These are phyloP conservation scores for Mesocentrotus franciscanus DNA, from an alignment of 53 echinoderm and acorn worm genomes.

Conservation along the genomic window DNA sequence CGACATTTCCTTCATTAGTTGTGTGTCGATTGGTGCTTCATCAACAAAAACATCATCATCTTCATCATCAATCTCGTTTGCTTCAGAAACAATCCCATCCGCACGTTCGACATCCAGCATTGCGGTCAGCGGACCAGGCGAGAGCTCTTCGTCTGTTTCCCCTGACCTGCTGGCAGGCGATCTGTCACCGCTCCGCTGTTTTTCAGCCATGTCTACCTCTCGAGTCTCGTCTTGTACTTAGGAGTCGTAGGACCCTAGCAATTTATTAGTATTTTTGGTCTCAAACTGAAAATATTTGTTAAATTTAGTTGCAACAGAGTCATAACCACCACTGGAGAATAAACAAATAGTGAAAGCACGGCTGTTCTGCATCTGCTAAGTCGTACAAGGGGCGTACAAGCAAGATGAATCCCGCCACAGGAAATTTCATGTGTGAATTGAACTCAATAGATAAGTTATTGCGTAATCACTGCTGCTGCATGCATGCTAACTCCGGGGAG, in stretches of 20 bases:
- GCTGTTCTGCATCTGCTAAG: no score
- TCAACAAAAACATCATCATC: conserved; percentile 2
- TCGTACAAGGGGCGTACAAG: no score
- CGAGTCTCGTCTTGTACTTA: background rate
- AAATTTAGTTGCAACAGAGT: background rate
- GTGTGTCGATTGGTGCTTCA: background rate
- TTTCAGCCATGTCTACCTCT: background rate
- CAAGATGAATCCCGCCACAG: no score
- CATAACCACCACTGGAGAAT: no score
- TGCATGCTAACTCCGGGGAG: no score
- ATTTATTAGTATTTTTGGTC: background rate
- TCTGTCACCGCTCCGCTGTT: background rate
- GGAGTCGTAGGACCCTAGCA: background rate
- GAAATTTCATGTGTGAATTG: no score
- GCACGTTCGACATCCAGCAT: background rate
- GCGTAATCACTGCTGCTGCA: no score
- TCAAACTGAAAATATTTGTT: background rate
- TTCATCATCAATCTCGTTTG: background rate
- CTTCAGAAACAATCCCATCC: background rate
- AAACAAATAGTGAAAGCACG: no score
- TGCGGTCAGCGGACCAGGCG: background rate
- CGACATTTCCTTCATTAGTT: background rate
- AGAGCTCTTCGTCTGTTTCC: background rate
- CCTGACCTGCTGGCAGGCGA: background rate
- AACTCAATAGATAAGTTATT: no score